Conservation (phyloP, 2,888 invertebrate genomes). For the Campoplex nolae region DNA sequence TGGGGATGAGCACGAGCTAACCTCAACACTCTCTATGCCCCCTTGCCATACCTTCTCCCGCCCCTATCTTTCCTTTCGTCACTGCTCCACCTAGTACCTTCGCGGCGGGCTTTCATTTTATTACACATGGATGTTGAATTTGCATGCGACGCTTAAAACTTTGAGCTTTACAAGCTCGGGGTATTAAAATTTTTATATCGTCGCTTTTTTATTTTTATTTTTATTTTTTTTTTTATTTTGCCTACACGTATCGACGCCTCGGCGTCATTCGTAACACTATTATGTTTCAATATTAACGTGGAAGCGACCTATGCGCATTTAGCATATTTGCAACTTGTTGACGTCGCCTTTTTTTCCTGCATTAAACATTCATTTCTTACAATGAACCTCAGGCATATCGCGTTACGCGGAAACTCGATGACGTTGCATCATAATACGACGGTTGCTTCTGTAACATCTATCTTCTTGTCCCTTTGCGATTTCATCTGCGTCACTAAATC, state of each 20-base stretch:
- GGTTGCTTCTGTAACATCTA: neutral
- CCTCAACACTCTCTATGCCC: constrained; percentile 6
- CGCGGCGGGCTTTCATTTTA: constrained; percentile 31
- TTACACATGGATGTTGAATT: constrained; percentile 26
- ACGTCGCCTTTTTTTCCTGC: neutral
- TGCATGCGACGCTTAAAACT: constrained; percentile 28
- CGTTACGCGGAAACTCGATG: neutral
- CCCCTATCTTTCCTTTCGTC: neutral
- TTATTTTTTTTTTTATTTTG: constrained; percentile 11
- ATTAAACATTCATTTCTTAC: neutral
- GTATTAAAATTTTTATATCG: constrained; percentile 1
- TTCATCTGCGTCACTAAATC: neutral
- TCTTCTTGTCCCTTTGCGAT: neutral
- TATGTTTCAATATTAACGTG: constrained; percentile 5
- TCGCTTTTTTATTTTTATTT: neutral
- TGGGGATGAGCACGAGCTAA: constrained; percentile 26
- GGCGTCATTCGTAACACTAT: constrained; percentile 7
- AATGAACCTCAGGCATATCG: neutral
- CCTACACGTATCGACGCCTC: constrained; percentile 39
- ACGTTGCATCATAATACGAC: neutral
- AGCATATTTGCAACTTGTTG: neutral
- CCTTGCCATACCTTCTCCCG: neutral
- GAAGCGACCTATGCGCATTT: neutral
- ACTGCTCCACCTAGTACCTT: neutral
- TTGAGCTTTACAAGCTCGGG: neutral